Conservation (phyloP, 1,140 invertebrate species). For the Mizuhopecten yessoensis region DNA sequence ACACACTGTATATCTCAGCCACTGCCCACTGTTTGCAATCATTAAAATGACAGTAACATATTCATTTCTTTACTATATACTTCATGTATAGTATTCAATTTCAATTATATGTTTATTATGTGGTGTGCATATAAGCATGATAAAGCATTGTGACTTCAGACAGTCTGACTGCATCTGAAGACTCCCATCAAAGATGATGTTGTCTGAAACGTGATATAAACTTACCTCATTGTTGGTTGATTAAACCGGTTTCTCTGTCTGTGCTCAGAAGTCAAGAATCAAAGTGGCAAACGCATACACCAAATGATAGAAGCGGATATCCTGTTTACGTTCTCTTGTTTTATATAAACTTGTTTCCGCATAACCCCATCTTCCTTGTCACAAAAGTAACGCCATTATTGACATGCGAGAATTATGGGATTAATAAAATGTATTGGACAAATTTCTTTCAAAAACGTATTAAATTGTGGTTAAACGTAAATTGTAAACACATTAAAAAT, state of each 20-base stretch:
- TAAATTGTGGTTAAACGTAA: not conserved
- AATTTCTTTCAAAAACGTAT: not conserved
- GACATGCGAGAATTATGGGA: conserved; percentile 47
- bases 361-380: conserved; percentile 51
- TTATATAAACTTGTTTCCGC: conserved; percentile 34
- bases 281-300: not conserved
- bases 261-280: not conserved
- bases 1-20: not conserved
- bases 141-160: not conserved
- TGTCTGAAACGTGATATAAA: not conserved
- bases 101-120: not conserved
- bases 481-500: not conserved
- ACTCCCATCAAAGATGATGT: not conserved
- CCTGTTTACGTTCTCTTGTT: not conserved
- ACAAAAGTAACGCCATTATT: conserved; percentile 57
- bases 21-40: not conserved
- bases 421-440: not conserved
- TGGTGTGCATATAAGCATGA: not conserved
- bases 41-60: not conserved
- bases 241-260: not conserved
- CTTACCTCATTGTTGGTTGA: not conserved
- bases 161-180: not conserved
- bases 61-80: not conserved
- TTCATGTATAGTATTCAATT: not conserved
- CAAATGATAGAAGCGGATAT: not conserved